A percentile compares a stretch with the other conserved stretches of the same genome.
Conservation (phyloP, 30 jellyfish, hydroid and myxozoan genomes). For the Aurelia aurita region DNA sequence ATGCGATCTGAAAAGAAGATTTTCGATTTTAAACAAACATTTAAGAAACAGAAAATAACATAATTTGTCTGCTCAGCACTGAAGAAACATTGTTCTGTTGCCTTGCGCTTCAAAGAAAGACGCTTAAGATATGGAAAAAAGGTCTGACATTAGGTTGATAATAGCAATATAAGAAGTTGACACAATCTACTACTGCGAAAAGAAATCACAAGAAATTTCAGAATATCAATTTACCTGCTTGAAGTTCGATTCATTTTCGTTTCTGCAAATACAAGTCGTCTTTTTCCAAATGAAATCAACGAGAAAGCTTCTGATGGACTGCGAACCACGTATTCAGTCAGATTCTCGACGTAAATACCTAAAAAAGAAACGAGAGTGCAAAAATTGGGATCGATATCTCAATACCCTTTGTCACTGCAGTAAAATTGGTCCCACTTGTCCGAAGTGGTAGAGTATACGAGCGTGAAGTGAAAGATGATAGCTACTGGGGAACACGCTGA, state of each 20-base stretch:
- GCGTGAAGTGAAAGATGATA: no score
- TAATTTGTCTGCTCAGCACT: no score
- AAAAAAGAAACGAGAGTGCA: neutral
- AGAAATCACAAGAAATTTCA: no score
- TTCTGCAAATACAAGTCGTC: slow-evolving; percentile 95
- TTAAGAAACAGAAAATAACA: no score
- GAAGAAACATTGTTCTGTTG: no score
- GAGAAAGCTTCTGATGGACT: slow-evolving; percentile 93
- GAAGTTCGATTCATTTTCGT: slow-evolving; percentile 98
- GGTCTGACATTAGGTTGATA: neutral
- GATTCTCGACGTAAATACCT: slow-evolving; percentile 97
- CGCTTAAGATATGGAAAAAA: neutral
- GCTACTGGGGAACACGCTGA: no score
- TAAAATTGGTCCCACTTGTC: no score
- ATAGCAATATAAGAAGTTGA: no score
- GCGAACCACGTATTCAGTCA: slow-evolving; percentile 92
- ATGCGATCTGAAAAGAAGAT: slow-evolving; percentile 70
- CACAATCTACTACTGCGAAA: no score
- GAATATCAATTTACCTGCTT: slow-evolving; percentile 73
- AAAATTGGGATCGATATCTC: neutral
- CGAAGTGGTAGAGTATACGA: no score
- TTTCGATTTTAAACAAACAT: no score
- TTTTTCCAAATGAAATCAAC: slow-evolving; percentile 78
- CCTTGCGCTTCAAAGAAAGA: neutral
- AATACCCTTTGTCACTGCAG: no score